Conservation (phyloP, 2,113 vertebrate genomes). For the Octodon degus region DNA sequence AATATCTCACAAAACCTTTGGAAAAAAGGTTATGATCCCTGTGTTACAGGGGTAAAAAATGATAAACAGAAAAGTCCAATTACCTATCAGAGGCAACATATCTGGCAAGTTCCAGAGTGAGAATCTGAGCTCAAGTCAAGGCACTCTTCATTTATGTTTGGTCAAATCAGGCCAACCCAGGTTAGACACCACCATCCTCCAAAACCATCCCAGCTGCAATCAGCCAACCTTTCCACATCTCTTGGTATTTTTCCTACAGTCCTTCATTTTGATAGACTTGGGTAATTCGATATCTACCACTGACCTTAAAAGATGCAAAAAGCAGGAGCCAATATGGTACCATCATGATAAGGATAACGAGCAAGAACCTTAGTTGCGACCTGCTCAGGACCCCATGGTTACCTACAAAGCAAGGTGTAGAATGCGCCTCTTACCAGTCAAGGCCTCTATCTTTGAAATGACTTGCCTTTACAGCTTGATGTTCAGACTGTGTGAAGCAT, state of each 20-base stretch:
- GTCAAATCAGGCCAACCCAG: neutral
- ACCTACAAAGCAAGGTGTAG: neutral
- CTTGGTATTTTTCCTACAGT: neutral
- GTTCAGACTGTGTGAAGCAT: neutral
- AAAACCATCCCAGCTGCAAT: neutral
- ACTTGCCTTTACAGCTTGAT: neutral
- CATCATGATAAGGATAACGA: neutral
- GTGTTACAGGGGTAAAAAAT: conserved; percentile 21
- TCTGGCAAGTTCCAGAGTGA: neutral
- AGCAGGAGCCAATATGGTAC: neutral
- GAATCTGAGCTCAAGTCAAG: neutral
- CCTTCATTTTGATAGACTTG: neutral
- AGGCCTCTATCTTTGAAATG: neutral
- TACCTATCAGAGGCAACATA: neutral
- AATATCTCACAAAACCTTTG: neutral
- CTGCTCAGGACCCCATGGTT: neutral
- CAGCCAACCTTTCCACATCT: neutral
- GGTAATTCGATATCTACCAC: neutral
- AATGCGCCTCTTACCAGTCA: neutral
- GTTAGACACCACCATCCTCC: neutral
- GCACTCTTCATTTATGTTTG: neutral
- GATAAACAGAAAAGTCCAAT: neutral
- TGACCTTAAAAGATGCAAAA: neutral
- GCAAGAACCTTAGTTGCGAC: neutral
- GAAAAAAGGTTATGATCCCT: neutral